Conservation (phyloP, 2,888 invertebrate species). For the Dryococelus australis region DNA sequence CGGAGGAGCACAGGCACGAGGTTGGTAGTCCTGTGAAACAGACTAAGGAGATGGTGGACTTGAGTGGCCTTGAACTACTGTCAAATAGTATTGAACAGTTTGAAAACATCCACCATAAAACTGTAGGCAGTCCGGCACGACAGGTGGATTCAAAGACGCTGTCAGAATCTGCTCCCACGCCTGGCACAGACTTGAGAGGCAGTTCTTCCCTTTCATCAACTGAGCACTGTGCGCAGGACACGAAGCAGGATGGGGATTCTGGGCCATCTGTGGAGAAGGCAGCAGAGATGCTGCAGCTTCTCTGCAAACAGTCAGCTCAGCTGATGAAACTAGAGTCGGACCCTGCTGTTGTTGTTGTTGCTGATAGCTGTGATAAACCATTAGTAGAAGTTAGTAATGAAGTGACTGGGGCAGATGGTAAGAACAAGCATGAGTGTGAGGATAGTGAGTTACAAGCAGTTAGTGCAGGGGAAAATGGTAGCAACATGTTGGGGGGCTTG, state of each 20-base stretch:
- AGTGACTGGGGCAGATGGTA: neutral
- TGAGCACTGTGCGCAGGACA: neutral
- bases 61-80: slow-evolving; percentile 81
- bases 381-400: neutral
- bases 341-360: neutral
- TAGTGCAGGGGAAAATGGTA: slow-evolving; percentile 13
- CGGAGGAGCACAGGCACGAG: too few species aligned
- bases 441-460: too few species aligned
- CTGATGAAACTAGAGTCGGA: neutral
- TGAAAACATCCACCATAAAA: slow-evolving; percentile 56
- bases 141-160: neutral
- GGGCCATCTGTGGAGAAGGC: slow-evolving; percentile 40
- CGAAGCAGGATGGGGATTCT: slow-evolving; percentile 27
- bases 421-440: neutral
- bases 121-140: slow-evolving; percentile 3
- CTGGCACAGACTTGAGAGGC: neutral
- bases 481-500: slow-evolving; percentile 57
- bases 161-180: neutral
- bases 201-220: neutral
- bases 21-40: neutral
- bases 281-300: slow-evolving; percentile 42
- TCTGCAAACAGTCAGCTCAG: slow-evolving; percentile 35
- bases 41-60: slow-evolving; percentile 63
- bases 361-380: slow-evolving; percentile 31
- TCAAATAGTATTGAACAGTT: slow-evolving; percentile 87